These are phyloP conservation scores for Sminthopsis crassicaudata DNA, from an alignment of 2,113 vertebrate species.

Conservation along the genomic window DNA sequence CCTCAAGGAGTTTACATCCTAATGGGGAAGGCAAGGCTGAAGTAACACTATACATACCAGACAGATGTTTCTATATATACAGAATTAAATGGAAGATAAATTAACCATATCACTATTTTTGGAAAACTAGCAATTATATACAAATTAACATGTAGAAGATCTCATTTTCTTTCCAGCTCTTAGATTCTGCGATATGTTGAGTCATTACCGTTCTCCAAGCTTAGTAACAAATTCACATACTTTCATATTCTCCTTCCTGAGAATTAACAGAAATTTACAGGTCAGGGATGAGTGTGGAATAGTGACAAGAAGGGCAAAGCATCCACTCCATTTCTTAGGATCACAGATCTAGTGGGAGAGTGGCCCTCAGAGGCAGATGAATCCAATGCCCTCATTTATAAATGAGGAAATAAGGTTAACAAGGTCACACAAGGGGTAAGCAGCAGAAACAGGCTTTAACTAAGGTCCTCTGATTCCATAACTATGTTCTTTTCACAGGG, in stretches of 20 bases:
- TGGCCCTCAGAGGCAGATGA: background rate
- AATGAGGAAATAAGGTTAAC: background rate
- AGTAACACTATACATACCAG: background rate
- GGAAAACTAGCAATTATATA: conserved; percentile 20
- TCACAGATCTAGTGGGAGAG: background rate
- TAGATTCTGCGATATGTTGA: background rate
- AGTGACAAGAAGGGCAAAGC: background rate
- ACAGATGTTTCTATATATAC: background rate
- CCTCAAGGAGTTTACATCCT: background rate
- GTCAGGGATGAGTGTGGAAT: background rate
- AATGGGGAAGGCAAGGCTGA: background rate
- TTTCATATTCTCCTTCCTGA: background rate
- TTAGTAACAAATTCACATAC: background rate
- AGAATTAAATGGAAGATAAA: background rate
- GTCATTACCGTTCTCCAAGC: background rate
- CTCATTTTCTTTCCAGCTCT: conserved; percentile 34
- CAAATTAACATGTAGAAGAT: background rate
- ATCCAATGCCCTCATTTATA: background rate
- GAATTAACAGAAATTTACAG: conserved; percentile 17
- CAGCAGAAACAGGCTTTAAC: background rate
- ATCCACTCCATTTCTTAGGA: background rate
- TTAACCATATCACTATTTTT: conserved; percentile 32
- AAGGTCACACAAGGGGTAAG: background rate
- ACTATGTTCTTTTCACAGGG: background rate
- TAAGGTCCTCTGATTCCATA: background rate